Base-by-base conservation (phyloP, 2,113 vertebrate species). In the Colistium nudipinnis region DNA sequence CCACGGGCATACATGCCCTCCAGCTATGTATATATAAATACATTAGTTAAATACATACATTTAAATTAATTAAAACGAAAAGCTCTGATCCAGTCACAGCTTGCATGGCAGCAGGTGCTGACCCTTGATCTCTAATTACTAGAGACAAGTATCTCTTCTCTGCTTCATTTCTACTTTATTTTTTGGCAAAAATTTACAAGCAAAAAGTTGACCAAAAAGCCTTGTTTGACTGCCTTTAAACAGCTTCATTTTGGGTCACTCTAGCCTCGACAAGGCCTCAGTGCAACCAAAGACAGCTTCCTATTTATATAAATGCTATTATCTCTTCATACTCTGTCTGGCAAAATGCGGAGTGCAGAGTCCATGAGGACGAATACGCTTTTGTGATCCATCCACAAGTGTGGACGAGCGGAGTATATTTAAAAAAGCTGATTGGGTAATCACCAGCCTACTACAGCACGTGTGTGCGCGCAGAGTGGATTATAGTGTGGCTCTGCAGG, bases 401-500 rank as follows among this genome's bases (percentile, higher is more conserved):
- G 20, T 55, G 1, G 0, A 36, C 52, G 41, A 31, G 16, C 43
- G 16, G 14, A 39, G 10, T 35, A 33, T 38, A 76, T 76, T 51
- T 44, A 30, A 65, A 51, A 35, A 41, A 0, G 31, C 36, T 53
- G 31, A 57, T 36, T 11, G 0, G 24, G 11, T n/a, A 12, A 9
- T 59, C 31, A 27, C 16, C 36, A 62, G 59, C 28, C 20, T 30
- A 38, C 44, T 76, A 44, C 38, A 59, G 35, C n/a, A 44, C 4
- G 22, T 39, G 47, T 47, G 30, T 33, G 57, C 22, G 43, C 3
- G 61, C 4, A 10, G 5, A 19, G 28, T 30, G 16, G 19, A 57
- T 19, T 43, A 9, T 69, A 55, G 52, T 41, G 38, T 38, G 35
- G 10, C 25, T 70, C 39, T 75, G 51, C 47, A 52, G 31, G 27